Evolutionary conservation across 1,140 invertebrate species (phyloP), one percentile per base, ranked within the genome.

Genomic region (Kradibia gibbosae): DNA sequence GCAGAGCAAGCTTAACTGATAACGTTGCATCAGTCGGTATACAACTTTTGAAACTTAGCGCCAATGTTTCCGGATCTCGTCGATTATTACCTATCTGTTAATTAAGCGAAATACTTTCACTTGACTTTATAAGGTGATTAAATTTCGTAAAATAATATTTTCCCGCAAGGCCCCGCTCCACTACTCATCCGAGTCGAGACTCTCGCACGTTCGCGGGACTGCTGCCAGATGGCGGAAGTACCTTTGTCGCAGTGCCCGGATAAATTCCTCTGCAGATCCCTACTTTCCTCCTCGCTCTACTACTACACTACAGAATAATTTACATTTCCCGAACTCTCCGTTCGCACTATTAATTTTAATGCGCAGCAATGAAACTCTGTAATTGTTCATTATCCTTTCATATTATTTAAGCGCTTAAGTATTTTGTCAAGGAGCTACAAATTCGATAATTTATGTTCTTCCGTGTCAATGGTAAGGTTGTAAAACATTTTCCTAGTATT

Each of bases 11-110:
- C 71, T 74, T 70, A 28, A 53, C 25, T 75, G 80, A 81, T 81
- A 81, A 81, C 62, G 28, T 45, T 57, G 48, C 70, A 57, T 28
- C 80, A 48, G 80, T 81, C 80, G 80, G 73, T 81, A 81, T 55
- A 36, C 25, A 22, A 42, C 20, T 65, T 36, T 67, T n/a, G 28
- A 55, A 55, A 79, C 72, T 71, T 36, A 79, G 72, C 34, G 50
- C 42, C 48, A 72, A 71, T 57, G 53, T 79, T 79, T 55, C 0
- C 20, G 34, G n/a, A 39, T 36, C 39, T n/a, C 36, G 4, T 39
- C 3, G 1, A 67, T 8, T 39, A 67, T 67, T 67, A 39, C 22
- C 0, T 67, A 28, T 15, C 8, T 22, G 42, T 39, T 78, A 78
- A 76, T 76, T 65, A 77, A 31, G 34, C 20, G 17, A 15, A 3